Percentiles rank a stretch among this genome's conserved stretches.
These are phyloP conservation scores for Tyrophagus putrescentiae DNA, from an alignment of 1,140 invertebrate genomes.

Conservation along the genomic window DNA sequence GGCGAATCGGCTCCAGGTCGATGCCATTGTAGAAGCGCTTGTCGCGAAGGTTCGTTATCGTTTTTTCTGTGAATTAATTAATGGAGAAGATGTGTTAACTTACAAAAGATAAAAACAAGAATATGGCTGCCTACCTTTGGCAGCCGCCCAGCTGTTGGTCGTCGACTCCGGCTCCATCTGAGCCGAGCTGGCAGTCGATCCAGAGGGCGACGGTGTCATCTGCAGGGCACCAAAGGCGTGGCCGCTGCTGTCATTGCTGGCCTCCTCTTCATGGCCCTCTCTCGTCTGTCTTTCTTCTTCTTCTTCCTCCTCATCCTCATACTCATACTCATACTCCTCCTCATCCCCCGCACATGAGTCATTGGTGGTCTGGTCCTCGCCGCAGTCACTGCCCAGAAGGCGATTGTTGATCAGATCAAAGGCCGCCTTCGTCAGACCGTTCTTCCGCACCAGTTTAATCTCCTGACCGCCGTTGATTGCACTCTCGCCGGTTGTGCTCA, in stretches of 20 bases:
- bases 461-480: not conserved
- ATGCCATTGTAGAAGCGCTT: constrained; percentile 51
- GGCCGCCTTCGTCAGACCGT: constrained; percentile 6
- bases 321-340: not conserved
- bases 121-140: not conserved
- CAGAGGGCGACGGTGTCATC: constrained; percentile 1
- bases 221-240: not conserved
- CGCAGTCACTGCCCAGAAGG: not conserved
- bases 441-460: not conserved
- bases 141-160: not conserved
- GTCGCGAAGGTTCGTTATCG: not conserved
- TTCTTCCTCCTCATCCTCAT: not conserved
- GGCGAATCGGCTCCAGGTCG: constrained; percentile 91
- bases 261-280: not conserved
- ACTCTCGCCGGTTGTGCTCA: not conserved
- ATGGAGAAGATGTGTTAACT: not conserved
- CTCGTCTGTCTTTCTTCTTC: not conserved
- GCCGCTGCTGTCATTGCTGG: not conserved
- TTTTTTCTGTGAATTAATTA: constrained; percentile 2
- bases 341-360: not conserved
- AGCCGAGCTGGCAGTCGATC: not conserved
- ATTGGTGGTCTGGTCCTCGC: not conserved
- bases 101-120: not conserved
- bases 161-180: constrained; percentile 3
- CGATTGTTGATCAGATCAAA: constrained; percentile 14